Evolutionary conservation across 2,113 vertebrate species (phyloP).

Genomic region (Caranx ignobilis): DNA sequence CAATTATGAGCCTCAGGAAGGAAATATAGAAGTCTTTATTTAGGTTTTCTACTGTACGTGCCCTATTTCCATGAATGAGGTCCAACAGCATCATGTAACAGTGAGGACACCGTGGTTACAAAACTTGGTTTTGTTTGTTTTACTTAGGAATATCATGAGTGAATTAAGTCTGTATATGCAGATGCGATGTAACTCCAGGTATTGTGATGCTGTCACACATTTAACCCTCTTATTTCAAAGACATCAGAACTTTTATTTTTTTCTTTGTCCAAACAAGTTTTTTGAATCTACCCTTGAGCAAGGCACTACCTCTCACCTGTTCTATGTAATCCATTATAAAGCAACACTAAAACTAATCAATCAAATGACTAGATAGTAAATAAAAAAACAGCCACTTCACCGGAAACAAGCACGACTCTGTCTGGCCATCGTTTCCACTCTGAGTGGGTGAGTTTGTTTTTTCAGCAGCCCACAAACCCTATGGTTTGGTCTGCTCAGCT

Average conservation of each 20-base stretch:
- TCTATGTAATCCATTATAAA: neutral
- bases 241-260: neutral
- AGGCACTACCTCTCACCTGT: neutral
- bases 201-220: neutral
- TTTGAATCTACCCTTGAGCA: constrained; percentile 4
- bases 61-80: constrained; percentile 45
- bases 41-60: constrained; percentile 52
- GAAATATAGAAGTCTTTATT: constrained; percentile 57
- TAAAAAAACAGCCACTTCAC: constrained; percentile 36
- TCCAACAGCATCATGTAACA: constrained; percentile 18
- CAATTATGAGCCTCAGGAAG: constrained; percentile 35
- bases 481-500: constrained; percentile 70
- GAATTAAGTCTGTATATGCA: neutral
- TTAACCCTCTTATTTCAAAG: neutral
- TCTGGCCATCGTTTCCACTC: constrained; percentile 62
- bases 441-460: constrained; percentile 79
- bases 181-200: neutral
- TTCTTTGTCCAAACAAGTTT: neutral
- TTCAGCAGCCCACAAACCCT: constrained; percentile 73
- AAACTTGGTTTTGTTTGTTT: neutral
- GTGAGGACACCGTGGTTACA: neutral
- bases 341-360: neutral
- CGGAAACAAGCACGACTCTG: constrained; percentile 63
- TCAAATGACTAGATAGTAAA: neutral
- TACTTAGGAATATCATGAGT: neutral